These are phyloP conservation scores for Chymomyza procnemis DNA, from an alignment of 2,888 invertebrate genomes.

Conservation along the genomic window DNA sequence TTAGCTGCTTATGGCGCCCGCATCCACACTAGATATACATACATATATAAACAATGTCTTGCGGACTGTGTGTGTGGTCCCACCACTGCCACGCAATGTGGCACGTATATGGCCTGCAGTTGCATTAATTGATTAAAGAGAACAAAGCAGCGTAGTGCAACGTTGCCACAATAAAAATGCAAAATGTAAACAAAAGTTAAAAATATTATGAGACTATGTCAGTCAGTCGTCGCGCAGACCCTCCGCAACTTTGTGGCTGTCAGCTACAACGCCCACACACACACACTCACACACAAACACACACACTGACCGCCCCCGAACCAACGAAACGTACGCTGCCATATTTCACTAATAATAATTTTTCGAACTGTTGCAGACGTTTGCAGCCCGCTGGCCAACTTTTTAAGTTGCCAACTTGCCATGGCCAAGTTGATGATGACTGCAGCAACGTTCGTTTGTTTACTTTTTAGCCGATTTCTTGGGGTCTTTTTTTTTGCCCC, in stretches of 20 bases:
- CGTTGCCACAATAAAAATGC: conserved; percentile 69
- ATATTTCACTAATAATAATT: conserved; percentile 42
- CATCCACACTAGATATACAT: conserved; percentile 16
- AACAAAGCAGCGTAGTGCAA: conserved; percentile 53
- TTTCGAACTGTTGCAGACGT: conserved; percentile 28
- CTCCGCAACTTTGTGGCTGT: too few relatives aligned
- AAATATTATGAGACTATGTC: conserved; percentile 55
- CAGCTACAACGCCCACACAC: conserved; percentile 8
- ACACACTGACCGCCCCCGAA: neutral
- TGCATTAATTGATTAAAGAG: conserved; percentile 65
- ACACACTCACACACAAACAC: too few relatives aligned
- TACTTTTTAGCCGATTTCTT: conserved; percentile 52
- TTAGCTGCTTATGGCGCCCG: conserved; percentile 53
- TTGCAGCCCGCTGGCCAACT: conserved; percentile 8
- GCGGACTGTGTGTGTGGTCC: conserved; percentile 44
- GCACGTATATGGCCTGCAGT: conserved; percentile 20
- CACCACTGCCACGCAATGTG: neutral
- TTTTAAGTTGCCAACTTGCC: neutral
- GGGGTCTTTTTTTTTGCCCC: conserved; percentile 20
- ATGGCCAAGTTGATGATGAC: neutral
- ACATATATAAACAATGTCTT: neutral
- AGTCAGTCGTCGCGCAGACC: conserved; percentile 1
- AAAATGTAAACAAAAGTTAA: conserved; percentile 72
- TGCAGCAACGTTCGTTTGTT: conserved; percentile 36
- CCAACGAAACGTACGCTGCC: conserved; percentile 26